Evolutionary conservation across 2,797 vertebrate species (phyloP).

Genomic region (Enteromius radiatus): DNA sequence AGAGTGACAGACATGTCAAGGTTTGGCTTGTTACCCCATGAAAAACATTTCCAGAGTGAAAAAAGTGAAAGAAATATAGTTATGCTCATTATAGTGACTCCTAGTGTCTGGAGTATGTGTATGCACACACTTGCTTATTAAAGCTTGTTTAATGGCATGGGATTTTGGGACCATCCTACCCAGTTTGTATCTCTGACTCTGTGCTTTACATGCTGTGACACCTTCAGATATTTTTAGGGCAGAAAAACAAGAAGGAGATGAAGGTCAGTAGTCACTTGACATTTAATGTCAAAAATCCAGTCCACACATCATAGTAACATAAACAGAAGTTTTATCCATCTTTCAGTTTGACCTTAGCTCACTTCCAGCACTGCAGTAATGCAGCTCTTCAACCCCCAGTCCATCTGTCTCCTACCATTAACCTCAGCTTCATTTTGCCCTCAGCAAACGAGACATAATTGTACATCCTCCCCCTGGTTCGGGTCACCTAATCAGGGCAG

Average conservation of each 20-base stretch:
- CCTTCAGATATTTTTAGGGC: background rate
- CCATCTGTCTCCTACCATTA: constrained; percentile 60
- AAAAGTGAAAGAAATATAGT: background rate
- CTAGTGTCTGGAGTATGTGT: background rate
- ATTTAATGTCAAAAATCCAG: constrained; percentile 33
- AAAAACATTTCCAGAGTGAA: background rate
- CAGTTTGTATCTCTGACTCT: background rate
- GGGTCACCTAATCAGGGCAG: constrained; percentile 36
- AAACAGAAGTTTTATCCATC: constrained; percentile 40
- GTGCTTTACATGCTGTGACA: constrained; percentile 11
- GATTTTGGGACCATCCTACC: constrained; percentile 3
- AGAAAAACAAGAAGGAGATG: constrained; percentile 12
- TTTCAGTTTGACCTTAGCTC: constrained; percentile 53
- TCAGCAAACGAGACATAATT: constrained; percentile 47
- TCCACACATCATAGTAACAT: constrained; percentile 18
- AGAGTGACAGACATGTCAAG: background rate
- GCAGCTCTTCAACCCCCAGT: constrained; percentile 25
- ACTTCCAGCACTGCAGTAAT: constrained; percentile 37
- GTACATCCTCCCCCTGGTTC: constrained; percentile 36
- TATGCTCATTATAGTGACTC: background rate
- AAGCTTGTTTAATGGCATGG: background rate
- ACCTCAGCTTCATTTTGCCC: constrained; percentile 49
- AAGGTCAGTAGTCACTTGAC: constrained; percentile 17
- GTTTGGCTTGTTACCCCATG: background rate
- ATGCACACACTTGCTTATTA: background rate